Evolutionary conservation across 2,888 invertebrate species (phyloP), one percentile per base, ranked within the genome.

Genomic region (Pyrgus malvae): DNA sequence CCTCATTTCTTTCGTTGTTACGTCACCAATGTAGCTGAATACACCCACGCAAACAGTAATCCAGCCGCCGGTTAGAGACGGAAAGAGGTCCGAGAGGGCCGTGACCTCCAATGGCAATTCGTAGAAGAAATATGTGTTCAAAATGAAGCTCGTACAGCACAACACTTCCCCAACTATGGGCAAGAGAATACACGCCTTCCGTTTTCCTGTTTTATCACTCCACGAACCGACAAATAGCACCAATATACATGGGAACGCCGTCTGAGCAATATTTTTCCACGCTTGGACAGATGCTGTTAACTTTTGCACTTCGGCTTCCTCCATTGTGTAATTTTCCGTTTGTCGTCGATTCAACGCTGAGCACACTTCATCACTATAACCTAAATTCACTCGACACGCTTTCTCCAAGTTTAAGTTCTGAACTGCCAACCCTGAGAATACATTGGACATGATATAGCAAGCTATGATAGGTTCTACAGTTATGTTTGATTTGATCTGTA

Each of bases 361-460:
- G 74, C 96, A 96, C 23, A 96, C 92, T 70, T 93, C 92, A 56
- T 93, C 92, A 21, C 94, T 91, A 65, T 95, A 96, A 0, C 91
- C 92, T 72, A 96, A 90, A 75, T 96, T 96, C 17, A 96, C 96
- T 53, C 96, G 88, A 75, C 96, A 96, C 2, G 96, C 96, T 80
- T 96, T 96, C 76, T 96, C 96, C 67, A 96, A 90, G 79, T 95
- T 95, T 55, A 96, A 83, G 83, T 96, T 96, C 78, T 96, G 96
- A 31, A 96, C 94, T 51, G 96, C 96, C 60, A 96, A 83, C 62
- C 94, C 93, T 0, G 96, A 95, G 53, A 93, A 86, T 40, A 93
- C 92, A 72, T 92, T 92, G 31, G 94, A 93, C 91, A 94, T 92
- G 48, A 94, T 92, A 69, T 94, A 94, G 67, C 92, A 93, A 3